A percentile compares a stretch with the other conserved stretches of the same genome.
These are phyloP conservation scores for Hippopotamus amphibius DNA, from an alignment of 2,113 vertebrate species.

Conservation along the genomic window DNA sequence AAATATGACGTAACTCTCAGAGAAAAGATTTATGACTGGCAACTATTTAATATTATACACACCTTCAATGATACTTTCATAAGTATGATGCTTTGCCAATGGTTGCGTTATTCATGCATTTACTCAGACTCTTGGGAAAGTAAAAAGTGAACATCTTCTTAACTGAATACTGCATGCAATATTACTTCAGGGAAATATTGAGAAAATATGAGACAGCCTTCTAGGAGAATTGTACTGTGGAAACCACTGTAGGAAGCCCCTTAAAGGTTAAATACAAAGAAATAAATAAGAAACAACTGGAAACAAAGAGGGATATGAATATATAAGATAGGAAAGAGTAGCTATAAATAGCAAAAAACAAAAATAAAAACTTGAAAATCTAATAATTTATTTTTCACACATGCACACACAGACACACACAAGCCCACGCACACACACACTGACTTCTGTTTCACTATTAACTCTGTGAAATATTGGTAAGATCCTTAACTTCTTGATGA, in stretches of 20 bases:
- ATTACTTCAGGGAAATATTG: not conserved
- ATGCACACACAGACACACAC: not conserved
- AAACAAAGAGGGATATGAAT: not conserved
- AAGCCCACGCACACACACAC: not conserved
- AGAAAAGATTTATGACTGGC: not conserved
- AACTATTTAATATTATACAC: not conserved
- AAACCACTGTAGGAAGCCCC: not conserved
- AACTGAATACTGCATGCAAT: not conserved
- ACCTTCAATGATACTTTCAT: not conserved
- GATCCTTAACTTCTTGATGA: not conserved
- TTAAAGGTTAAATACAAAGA: not conserved
- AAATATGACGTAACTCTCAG: not conserved
- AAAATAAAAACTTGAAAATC: not conserved
- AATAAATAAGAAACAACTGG: not conserved
- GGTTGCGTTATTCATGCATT: not conserved
- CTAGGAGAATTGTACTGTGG: not conserved
- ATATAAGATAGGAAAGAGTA: not conserved
- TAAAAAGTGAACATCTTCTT: slow-evolving; percentile 39
- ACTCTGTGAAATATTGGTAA: not conserved
- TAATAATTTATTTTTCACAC: not conserved
- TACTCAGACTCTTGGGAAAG: not conserved
- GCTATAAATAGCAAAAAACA: not conserved
- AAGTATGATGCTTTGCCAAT: not conserved
- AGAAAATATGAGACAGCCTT: not conserved
- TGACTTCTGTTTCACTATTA: not conserved